Evolutionary conservation across 2,888 invertebrate genomes (phyloP), one percentile per base, ranked within the genome.

Genomic region (Orgyia antiqua): DNA sequence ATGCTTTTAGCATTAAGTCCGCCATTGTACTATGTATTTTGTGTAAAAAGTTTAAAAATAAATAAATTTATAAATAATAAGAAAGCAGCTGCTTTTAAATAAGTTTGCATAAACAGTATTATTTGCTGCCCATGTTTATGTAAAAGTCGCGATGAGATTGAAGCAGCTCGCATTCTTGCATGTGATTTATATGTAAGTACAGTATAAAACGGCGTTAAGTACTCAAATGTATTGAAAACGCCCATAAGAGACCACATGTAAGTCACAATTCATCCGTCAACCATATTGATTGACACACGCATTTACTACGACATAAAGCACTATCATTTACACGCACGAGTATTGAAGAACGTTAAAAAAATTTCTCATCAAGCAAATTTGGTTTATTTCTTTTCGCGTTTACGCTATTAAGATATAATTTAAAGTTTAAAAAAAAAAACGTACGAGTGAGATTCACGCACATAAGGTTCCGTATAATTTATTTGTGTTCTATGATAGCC

Each of bases 261-360:
- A 15, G 15, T 15, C 4, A 15, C 15, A 15, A 4, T 15, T 15
- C 15, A 15, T 15, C 10, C 39, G 29, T 13, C 25, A 12, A n/a
- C 29, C 29, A 21, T 33, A 19, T n/a, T 30, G 30, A 38, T 31
- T 33, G 37, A 41, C 35, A n/a, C n/a, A 40, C 27, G 31, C 35
- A 33, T 33, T 39, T 43, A 48, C 33, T 33, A 31, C 23, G 24
- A 42, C 31, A 35, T 38, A 33, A 36, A 37, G 31, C 44, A 25
- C 17, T 29, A 5, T 23, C 5, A 21, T 23, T 29, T 15, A n/a
- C 26, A 26, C 23, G 13, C 7, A 11, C 11, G n/a, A 13, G 17
- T 18, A 27, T 23, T 25, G 17, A 13, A 25, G n/a, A 27, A 27
- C 11, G 13, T 15, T 24, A 13, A 10, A 24, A 24, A n/a, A 24